Percentiles rank a stretch among this genome's conserved stretches.
Conservation (phyloP, 2,888 invertebrate genomes). For the Ochropleura plecta region DNA sequence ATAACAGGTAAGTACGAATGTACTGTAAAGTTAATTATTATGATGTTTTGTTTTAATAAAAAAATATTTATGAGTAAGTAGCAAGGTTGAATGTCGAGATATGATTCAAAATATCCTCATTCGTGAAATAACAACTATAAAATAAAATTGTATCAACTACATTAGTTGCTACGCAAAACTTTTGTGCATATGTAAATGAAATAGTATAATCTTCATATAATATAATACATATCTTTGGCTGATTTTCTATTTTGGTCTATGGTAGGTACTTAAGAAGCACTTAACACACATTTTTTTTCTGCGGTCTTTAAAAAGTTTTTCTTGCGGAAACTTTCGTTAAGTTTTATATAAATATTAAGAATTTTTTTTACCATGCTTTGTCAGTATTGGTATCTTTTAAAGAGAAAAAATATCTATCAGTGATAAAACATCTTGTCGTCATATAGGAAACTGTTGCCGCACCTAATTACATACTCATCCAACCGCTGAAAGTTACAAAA, state of each 20-base stretch:
- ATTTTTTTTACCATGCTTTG: too few species aligned
- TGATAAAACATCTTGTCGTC: neutral
- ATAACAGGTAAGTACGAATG: slow-evolving; percentile 10
- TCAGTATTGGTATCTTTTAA: neutral
- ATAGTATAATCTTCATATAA: neutral
- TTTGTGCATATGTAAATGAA: neutral
- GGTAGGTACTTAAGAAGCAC: neutral
- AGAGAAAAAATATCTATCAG: neutral
- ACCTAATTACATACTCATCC: slow-evolving; percentile 9
- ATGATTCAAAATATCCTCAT: slow-evolving; percentile 36
- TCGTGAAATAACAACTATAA: neutral
- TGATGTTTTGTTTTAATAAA: slow-evolving; percentile 23
- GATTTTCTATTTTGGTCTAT: neutral
- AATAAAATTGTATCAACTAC: slow-evolving; percentile 5
- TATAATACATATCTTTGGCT: too few species aligned
- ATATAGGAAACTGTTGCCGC: neutral
- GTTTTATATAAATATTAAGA: too few species aligned
- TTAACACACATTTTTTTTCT: neutral
- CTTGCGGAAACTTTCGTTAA: neutral
- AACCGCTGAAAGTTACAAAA: slow-evolving; percentile 34
- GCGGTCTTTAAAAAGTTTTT: neutral
- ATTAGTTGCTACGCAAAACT: neutral
- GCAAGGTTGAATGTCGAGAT: slow-evolving; percentile 38
- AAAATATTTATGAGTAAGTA: slow-evolving; percentile 5
- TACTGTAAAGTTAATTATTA: slow-evolving; percentile 27